A percentile compares a stretch with the other conserved stretches of the same genome.
Conservation (phyloP, 2,888 invertebrate species). For the Mythimna ferrago region DNA sequence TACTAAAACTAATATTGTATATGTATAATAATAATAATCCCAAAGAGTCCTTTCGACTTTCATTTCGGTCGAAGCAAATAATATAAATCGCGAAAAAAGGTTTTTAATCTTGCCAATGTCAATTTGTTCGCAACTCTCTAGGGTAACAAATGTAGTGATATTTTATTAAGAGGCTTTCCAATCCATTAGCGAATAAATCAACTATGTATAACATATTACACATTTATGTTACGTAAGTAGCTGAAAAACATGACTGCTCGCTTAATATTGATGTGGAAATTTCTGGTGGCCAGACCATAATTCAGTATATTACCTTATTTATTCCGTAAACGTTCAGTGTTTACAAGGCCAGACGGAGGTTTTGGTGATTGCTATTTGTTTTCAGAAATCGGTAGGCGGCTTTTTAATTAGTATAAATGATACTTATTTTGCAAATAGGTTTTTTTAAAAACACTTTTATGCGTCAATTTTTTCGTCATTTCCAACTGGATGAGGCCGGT, state of each 20-base stretch:
- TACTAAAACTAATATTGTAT: too few species aligned
- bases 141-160: conserved; percentile 59
- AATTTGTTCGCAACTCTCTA: conserved; percentile 56
- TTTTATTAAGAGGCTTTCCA: conserved; percentile 66
- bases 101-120: conserved; percentile 61
- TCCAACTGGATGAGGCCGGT: too few species aligned
- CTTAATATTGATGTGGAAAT: conserved; percentile 27
- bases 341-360: neutral
- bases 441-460: too few species aligned
- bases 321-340: neutral
- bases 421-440: too few species aligned
- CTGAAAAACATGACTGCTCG: conserved; percentile 28
- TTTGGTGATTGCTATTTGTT: conserved; percentile 1
- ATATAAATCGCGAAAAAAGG: conserved; percentile 46
- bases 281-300: conserved; percentile 8
- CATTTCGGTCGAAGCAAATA: conserved; percentile 35
- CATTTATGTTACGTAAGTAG: conserved; percentile 38
- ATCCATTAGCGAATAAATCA: conserved; percentile 63
- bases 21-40: conserved; percentile 1
- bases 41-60: conserved; percentile 33
- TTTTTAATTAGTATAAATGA: too few species aligned
- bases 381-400: neutral
- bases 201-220: conserved; percentile 44
- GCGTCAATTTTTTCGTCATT: too few species aligned
- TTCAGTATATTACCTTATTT: conserved; percentile 11